Evolutionary conservation across 2,888 invertebrate species (phyloP), one percentile per base, ranked within the genome.

Genomic region (Coelopa pilipes): DNA sequence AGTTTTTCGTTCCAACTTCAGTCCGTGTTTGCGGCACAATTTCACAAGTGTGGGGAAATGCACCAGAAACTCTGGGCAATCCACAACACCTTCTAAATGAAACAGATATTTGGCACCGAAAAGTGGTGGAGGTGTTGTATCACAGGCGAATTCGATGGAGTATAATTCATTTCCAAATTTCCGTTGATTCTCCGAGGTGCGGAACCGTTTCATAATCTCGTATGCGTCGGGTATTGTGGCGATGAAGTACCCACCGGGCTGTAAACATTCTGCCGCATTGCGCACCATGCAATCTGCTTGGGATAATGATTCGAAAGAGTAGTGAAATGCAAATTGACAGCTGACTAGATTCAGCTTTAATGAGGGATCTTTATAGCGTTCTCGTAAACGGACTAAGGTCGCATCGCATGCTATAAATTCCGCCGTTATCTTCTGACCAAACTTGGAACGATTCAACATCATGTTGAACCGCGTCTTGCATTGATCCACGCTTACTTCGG

Each of bases 251-350:
- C 99, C 99, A 74, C 96, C 98, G 0, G 94, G 92, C 79, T 91
- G 91, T 21, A 99, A 89, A 85, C 94, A 94, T 85, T 97, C 97
- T 10, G 96, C 92, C 11, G 95, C 95, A 89, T 99, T 99, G 75
- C 91, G 91, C 10, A 99, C 88, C 96, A 99, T 97, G 84, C 93
- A 92, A 83, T 96, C 93, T 0, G 97, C 97, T 88, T 98, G 97
- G 5, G 89, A 88, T 75, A 96, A 88, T 74, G 94, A 94, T 88
- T 97, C 97, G 88, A 98, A 98, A 83, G 95, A 93, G 85, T 99
- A 99, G 88, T 99, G 99, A 85, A 99, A 94, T 24, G 98, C 96
- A 90, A 99, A 99, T 88, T 99, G 99, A 85, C 98, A 98, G 85
- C 97, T 98, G 0, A 96, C 96, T 59, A 99, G 84, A 87, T 99